These are phyloP conservation scores for Formica exsecta DNA, from an alignment of 1,140 invertebrate genomes.

Conservation along the genomic window DNA sequence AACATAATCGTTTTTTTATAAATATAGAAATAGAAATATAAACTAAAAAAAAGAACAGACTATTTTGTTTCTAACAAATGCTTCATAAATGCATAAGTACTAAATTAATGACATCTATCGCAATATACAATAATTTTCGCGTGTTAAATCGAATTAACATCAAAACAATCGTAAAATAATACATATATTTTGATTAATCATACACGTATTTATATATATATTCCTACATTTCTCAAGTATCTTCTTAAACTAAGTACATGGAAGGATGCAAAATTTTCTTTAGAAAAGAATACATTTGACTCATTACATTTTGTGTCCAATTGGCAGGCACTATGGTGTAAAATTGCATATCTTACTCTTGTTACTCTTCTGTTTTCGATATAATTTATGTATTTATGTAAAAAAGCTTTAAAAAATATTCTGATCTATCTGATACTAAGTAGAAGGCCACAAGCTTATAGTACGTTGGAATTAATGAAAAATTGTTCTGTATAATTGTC, in stretches of 20 bases:
- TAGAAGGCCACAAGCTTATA: conserved; percentile 67
- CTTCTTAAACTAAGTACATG: conserved; percentile 40
- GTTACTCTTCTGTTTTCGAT: background rate
- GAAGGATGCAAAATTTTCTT: conserved; percentile 40
- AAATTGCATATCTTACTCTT: conserved; percentile 26
- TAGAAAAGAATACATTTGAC: conserved; percentile 12
- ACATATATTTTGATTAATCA: conserved; percentile 40
- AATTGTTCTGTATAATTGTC: background rate
- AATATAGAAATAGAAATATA: conserved; percentile 3
- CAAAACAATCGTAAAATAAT: conserved; percentile 40
- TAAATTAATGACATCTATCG: background rate
- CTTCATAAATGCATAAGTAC: conserved; percentile 25
- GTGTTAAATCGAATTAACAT: conserved; percentile 14
- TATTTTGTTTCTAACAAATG: background rate
- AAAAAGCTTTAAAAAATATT: conserved; percentile 55
- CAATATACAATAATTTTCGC: conserved; percentile 39
- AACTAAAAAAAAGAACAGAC: conserved; percentile 13
- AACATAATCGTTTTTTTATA: background rate
- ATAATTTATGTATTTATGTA: background rate
- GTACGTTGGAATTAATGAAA: conserved; percentile 18
- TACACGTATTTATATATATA: conserved; percentile 6
- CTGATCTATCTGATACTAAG: conserved; percentile 54
- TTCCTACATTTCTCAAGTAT: conserved; percentile 3
- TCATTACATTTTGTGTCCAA: conserved; percentile 12
- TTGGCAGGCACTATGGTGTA: conserved; percentile 44